These are phyloP conservation scores for Ovis aries DNA, from an alignment of 2,113 vertebrate species.

Conservation along the genomic window ARS-UI_Ramb_v3.0 NC_056054.1:68970501-68971000, in stretches of 20 bases:
- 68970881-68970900: not conserved
- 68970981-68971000: not conserved
- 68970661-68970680: slow-evolving; percentile 91
- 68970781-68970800: not conserved
- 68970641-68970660: slow-evolving; percentile 98
- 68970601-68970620: accelerated
- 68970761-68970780: not conserved
- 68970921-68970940: not conserved
- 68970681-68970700: slow-evolving; percentile 96
- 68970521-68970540: not conserved
- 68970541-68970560: not conserved
- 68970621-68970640: slow-evolving; percentile 83
- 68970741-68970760: slow-evolving; percentile 74
- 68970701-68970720: slow-evolving; percentile 95
- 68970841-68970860: not conserved
- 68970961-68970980: not conserved
- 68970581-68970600: not conserved
- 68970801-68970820: not conserved
- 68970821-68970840: not conserved
- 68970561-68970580: not conserved
- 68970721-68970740: slow-evolving; percentile 89
- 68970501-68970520: not conserved
- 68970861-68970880: not conserved
- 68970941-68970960: not conserved
- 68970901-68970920: not conserved